phyloP scores from a whole-genome alignment of 37 sponge, comb jelly and placozoan genomes.

The Geodia barretti region DNA sequence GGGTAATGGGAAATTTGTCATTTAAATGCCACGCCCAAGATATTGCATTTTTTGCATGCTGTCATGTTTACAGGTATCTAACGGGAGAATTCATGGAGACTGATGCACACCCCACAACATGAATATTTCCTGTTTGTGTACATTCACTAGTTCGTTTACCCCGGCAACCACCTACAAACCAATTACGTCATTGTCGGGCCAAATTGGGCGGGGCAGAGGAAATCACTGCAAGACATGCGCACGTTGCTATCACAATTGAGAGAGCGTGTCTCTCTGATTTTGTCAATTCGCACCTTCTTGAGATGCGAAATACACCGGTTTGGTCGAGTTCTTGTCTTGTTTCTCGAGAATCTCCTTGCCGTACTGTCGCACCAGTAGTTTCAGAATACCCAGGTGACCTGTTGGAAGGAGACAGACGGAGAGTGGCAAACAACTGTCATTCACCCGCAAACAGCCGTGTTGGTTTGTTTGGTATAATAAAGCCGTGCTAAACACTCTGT shows the following conservation, averaged over 20 bases:
- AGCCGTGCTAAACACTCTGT: too few species aligned
- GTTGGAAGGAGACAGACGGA: too few species aligned
- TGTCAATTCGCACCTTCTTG: slow-evolving; percentile 54
- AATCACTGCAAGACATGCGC: too few species aligned
- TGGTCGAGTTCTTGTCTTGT: slow-evolving; percentile 55
- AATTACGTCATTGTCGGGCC: background rate
- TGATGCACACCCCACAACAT: background rate
- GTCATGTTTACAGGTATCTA: too few species aligned
- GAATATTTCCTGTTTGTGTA: background rate
- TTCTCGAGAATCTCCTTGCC: slow-evolving; percentile 58
- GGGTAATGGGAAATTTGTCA: too few species aligned
- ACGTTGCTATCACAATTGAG: background rate
- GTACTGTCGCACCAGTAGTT: slow-evolving; percentile 53
- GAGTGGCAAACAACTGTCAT: too few species aligned
- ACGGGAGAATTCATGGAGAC: too few species aligned
- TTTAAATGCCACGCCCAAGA: too few species aligned
- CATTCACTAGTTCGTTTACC: background rate
- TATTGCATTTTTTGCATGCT: too few species aligned
- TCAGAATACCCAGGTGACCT: slow-evolving; percentile 70
- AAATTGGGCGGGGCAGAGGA: background rate
- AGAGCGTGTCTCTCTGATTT: background rate
- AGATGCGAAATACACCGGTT: slow-evolving; percentile 79
- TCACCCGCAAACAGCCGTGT: too few species aligned
- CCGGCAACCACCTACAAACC: background rate
- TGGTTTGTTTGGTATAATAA: too few species aligned